Evolutionary conservation across 2,888 invertebrate genomes (phyloP).

Genomic region (Dolichopus griseipennis): DNA sequence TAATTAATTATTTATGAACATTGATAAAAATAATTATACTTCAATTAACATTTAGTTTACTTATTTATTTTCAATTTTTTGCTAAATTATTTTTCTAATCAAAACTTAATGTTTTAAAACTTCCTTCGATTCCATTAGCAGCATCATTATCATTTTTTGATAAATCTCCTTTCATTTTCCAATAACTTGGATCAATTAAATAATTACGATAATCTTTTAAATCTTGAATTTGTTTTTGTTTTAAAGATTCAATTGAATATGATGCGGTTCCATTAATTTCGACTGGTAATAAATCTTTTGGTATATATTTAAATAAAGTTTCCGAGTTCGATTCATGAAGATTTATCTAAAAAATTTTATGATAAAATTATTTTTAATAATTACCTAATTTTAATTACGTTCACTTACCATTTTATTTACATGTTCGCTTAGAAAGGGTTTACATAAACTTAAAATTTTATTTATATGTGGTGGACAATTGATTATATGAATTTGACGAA

Average conservation of each 20-base stretch:
- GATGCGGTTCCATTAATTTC: conserved; percentile 34
- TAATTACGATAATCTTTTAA: conserved; percentile 47
- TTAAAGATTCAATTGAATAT: conserved; percentile 43
- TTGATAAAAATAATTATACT: no score
- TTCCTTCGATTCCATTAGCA: no score
- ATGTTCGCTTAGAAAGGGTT: conserved; percentile 59
- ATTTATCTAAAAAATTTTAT: conserved; percentile 48
- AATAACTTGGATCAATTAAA: background rate
- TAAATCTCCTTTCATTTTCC: background rate
- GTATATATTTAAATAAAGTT: conserved; percentile 53
- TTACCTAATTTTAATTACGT: background rate
- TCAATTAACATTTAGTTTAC: no score
- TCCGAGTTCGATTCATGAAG: conserved; percentile 60
- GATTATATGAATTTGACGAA: conserved; percentile 57
- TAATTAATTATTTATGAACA: no score
- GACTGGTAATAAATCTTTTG: conserved; percentile 36
- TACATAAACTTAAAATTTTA: conserved; percentile 52
- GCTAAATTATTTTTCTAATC: background rate
- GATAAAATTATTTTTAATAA: background rate
- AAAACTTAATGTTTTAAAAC: background rate
- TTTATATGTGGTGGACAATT: conserved; percentile 58
- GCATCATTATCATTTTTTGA: no score
- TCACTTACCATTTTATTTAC: conserved; percentile 52
- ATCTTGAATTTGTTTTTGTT: conserved; percentile 50
- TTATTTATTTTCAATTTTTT: no score